A percentile compares a stretch with the other conserved stretches of the same genome.
These are phyloP conservation scores for Avahi laniger DNA, from an alignment of 2,797 vertebrate species.

Conservation along the genomic window DNA sequence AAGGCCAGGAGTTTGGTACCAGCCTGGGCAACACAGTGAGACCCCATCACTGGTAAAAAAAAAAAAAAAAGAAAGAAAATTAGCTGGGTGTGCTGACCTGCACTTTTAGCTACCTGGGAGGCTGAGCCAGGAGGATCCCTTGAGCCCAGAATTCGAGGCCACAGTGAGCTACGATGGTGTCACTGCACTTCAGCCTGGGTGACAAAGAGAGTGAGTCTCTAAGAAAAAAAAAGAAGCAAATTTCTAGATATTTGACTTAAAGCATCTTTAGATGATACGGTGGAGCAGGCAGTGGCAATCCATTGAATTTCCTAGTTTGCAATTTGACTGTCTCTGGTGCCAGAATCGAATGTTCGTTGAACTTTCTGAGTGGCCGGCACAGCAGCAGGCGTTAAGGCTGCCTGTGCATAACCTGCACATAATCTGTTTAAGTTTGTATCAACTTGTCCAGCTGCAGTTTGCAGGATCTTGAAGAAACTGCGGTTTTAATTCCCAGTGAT, in stretches of 20 bases:
- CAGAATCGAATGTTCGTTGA: neutral
- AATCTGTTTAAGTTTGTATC: neutral
- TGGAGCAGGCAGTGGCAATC: neutral
- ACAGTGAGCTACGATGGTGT: neutral
- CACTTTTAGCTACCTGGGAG: neutral
- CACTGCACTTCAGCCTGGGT: neutral
- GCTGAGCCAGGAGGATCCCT: neutral
- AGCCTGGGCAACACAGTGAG: neutral
- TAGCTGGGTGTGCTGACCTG: neutral
- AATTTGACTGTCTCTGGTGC: neutral
- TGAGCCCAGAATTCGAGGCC: neutral
- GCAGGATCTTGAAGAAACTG: neutral
- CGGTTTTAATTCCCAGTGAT: neutral
- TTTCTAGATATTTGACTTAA: neutral
- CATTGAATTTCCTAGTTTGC: neutral
- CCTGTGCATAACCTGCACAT: neutral
- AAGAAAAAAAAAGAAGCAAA: neutral
- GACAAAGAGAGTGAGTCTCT: neutral
- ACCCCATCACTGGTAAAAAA: neutral
- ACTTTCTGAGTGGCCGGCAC: neutral
- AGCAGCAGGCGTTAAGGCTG: neutral
- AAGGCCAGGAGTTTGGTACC: neutral
- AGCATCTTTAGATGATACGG: neutral
- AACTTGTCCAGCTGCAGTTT: neutral
- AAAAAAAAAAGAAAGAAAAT: no score